Evolutionary conservation across 2,797 vertebrate species (phyloP).

Genomic region (Anas acuta): DNA sequence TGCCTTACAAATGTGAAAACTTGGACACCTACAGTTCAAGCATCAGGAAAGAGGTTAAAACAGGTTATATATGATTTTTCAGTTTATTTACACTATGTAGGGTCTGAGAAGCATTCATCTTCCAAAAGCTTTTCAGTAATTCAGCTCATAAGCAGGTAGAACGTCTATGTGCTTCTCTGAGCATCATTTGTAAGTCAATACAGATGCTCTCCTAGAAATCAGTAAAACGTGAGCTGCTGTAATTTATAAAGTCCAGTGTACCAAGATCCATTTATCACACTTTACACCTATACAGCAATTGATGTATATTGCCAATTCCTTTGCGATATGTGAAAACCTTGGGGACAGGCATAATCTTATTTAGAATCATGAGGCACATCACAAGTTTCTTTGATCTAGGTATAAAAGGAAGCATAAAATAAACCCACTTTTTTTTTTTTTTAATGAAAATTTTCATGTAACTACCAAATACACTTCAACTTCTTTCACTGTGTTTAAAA

Average conservation of each 20-base stretch:
- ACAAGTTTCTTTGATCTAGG: slow-evolving; percentile 12
- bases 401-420: background rate
- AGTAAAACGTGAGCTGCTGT: background rate
- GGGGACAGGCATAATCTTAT: background rate
- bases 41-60: slow-evolving; percentile 2
- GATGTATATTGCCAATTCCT: background rate
- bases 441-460: background rate
- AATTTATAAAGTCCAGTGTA: background rate
- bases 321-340: background rate
- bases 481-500: background rate
- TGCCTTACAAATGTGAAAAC: slow-evolving; percentile 13
- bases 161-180: background rate
- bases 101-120: background rate
- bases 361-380: slow-evolving; percentile 1
- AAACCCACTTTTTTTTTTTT: background rate
- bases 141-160: background rate
- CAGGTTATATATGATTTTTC: background rate
- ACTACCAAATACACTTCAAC: background rate
- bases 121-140: background rate
- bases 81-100: background rate
- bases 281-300: background rate
- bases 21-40: slow-evolving; percentile 33
- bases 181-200: background rate
- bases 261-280: background rate
- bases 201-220: background rate